Evolutionary conservation across 2,888 invertebrate species (phyloP), one percentile per base, ranked within the genome.

Genomic region (Phengaris alcon): DNA sequence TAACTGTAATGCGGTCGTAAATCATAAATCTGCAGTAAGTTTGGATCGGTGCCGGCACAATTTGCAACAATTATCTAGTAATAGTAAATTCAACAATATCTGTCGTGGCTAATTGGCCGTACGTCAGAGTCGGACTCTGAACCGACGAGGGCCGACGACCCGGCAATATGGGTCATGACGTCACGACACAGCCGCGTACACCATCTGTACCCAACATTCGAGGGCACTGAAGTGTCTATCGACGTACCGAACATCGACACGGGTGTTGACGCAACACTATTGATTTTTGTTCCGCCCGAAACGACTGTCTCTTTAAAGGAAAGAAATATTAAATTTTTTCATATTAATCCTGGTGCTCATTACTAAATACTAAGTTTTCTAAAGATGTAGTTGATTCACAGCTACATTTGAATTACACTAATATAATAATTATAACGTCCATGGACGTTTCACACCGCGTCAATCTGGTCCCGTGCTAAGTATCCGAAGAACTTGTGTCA

Each of bases 101-200:
- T 52, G 69, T 75, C 55, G 46, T 13, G n/a, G 35, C 74, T 75
- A 75, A 75, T 75, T 69, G 74, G 5, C 54, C 68, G 69, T 68
- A 55, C 74, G 44, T 55, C 54, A 52, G 55, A 55, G 48, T 44
- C 74, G 74, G 69, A 68, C 74, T 74, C 68, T 74, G 74, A 74
- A 74, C 68, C 74, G 73, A 12, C 48, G 74, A 52, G 70, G 59
- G 74, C 78, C 77, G 79, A 55, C 80, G 77, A 75, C 78, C 80
- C 79, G 78, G 52, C 76, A 64, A 80, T 78, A 79, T 80, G 79
- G 80, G 81, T 78, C 81, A 79, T 80, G 81, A 81, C 81, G 79
- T 79, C 79, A 79, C 77, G 1, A 8, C 48, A 35, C 35, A 35
- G 35, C 35, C 35, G 4, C 35, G 35, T 77, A 55, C 78, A 74